phyloP scores from a whole-genome alignment of 2,888 invertebrate genomes.

The Hecatera dysodea region DNA sequence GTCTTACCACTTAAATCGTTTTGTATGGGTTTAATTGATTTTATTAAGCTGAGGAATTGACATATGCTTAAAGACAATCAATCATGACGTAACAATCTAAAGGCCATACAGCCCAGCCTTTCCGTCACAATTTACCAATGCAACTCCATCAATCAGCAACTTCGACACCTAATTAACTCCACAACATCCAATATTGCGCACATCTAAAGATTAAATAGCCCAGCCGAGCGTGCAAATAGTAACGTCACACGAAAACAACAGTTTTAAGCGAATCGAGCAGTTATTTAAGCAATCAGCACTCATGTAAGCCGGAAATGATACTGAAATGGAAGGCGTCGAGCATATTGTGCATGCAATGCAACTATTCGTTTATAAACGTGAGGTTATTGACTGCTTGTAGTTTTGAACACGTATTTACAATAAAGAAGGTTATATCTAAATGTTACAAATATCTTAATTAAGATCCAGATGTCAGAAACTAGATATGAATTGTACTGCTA shows the following conservation, averaged over 20 bases:
- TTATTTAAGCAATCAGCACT: conserved; percentile 65
- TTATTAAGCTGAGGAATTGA: too few species aligned
- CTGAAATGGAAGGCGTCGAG: conserved; percentile 55
- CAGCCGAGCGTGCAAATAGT: conserved; percentile 51
- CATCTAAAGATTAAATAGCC: conserved; percentile 30
- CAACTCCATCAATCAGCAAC: conserved; percentile 18
- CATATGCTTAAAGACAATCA: neutral
- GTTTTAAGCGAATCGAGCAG: conserved; percentile 47
- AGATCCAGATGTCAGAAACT: too few species aligned
- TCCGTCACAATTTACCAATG: conserved; percentile 24
- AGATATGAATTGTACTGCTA: too few species aligned
- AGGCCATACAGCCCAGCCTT: neutral
- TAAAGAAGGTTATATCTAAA: neutral
- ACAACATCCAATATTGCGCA: conserved; percentile 56
- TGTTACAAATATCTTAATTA: too few species aligned
- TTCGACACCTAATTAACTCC: conserved; percentile 14
- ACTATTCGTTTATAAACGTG: conserved; percentile 33
- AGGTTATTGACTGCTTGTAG: conserved; percentile 61
- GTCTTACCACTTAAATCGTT: too few species aligned
- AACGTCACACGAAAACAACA: conserved; percentile 51
- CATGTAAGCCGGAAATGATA: conserved; percentile 56
- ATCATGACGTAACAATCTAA: neutral
- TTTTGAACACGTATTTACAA: conserved; percentile 10
- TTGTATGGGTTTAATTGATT: too few species aligned
- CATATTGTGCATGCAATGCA: conserved; percentile 54